A percentile compares a stretch with the other conserved stretches of the same genome.
These are phyloP conservation scores for Catocala fraxini DNA, from an alignment of 2,888 invertebrate genomes.

Conservation along the genomic window DNA sequence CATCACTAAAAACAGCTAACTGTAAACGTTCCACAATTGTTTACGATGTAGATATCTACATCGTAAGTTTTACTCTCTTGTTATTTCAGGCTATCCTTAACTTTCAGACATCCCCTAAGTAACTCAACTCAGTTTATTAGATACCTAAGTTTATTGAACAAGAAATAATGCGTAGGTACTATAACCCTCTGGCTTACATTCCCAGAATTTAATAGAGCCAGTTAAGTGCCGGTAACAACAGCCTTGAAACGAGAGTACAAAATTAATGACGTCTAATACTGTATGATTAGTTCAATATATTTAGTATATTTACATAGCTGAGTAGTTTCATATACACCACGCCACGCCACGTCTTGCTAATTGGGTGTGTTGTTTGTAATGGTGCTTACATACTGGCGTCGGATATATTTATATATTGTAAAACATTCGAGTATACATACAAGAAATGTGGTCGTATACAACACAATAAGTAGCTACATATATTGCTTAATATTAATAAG, in stretches of 20 bases:
- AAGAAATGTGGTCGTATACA: no score
- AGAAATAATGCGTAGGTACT: neutral
- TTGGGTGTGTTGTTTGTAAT: conserved; percentile 15
- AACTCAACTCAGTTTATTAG: neutral
- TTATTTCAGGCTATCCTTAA: no score
- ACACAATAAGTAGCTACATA: no score
- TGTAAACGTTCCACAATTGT: no score
- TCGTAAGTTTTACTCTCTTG: no score
- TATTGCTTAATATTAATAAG: no score
- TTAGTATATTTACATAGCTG: conserved; percentile 18
- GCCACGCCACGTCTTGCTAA: conserved; percentile 15
- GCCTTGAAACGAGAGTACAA: conserved; percentile 12
- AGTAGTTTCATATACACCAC: conserved; percentile 15
- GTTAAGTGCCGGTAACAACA: neutral
- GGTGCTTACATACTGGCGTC: no score
- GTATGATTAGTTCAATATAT: conserved; percentile 21
- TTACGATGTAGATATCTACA: no score
- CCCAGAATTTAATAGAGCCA: conserved; percentile 1
- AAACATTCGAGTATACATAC: no score
- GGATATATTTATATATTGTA: no score
- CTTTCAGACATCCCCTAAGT: neutral
- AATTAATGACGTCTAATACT: conserved; percentile 24
- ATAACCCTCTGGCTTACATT: conserved; percentile 1
- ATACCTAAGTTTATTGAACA: neutral
- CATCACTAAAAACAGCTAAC: no score